Evolutionary conservation across 2,797 vertebrate species (phyloP).

Genomic region (Megalops cyprinoides): DNA sequence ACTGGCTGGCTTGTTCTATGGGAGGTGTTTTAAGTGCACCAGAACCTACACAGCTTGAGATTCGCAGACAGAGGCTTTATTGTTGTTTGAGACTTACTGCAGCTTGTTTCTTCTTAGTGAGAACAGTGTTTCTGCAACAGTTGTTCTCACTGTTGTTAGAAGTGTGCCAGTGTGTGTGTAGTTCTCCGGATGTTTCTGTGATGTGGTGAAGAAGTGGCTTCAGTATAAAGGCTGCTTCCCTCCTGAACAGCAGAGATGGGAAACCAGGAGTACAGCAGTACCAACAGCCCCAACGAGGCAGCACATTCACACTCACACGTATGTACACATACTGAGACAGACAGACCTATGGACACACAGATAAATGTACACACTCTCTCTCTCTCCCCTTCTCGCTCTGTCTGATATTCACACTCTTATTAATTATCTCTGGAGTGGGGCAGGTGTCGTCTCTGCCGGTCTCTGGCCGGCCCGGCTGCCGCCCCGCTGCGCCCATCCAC

Average conservation of each 20-base stretch:
- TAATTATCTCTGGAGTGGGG: conserved; percentile 60
- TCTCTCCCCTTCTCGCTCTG: background rate
- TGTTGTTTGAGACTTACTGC: conserved; percentile 47
- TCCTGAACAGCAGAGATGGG: conserved; percentile 16
- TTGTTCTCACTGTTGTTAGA: conserved; percentile 28
- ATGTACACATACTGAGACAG: background rate
- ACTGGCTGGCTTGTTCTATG: conserved; percentile 40
- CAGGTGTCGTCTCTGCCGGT: conserved; percentile 58
- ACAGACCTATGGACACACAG: background rate
- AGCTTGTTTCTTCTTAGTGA: conserved; percentile 32
- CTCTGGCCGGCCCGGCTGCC: conserved; percentile 39
- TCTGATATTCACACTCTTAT: conserved; percentile 51
- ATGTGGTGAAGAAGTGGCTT: background rate
- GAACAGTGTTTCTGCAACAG: conserved; percentile 46
- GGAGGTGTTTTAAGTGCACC: conserved; percentile 44
- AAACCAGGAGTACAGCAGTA: conserved; percentile 7
- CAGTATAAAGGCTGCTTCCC: background rate
- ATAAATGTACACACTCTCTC: background rate
- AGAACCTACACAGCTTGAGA: conserved; percentile 47
- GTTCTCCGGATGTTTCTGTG: conserved; percentile 30
- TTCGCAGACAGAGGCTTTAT: conserved; percentile 35
- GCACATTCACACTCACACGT: background rate
- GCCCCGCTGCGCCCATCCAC: background rate
- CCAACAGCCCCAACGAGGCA: background rate
- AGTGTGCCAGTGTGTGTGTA: conserved; percentile 16